These are phyloP conservation scores for Rhysida immarginata DNA, from an alignment of 1,140 invertebrate genomes.

Conservation along the genomic window DNA sequence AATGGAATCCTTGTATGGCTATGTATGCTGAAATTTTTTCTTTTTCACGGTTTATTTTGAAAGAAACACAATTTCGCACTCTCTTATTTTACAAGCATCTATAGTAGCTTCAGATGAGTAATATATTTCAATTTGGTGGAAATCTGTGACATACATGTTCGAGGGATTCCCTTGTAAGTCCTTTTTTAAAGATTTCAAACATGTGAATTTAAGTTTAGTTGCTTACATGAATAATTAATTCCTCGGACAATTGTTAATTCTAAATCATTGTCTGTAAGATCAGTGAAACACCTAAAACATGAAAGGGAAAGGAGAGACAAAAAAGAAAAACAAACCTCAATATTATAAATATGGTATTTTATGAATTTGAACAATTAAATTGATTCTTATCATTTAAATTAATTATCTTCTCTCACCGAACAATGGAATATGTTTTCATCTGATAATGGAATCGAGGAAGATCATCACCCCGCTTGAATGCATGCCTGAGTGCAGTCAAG, in stretches of 20 bases:
- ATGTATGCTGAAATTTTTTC: no score
- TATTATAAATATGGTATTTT: no score
- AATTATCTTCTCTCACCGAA: conserved; percentile 45
- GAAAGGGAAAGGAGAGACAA: not conserved
- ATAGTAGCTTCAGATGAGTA: no score
- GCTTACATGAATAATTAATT: conserved; percentile 52
- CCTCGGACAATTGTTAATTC: conserved; percentile 75
- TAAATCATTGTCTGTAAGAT: conserved; percentile 77
- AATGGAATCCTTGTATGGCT: no score
- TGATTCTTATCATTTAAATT: conserved; percentile 4
- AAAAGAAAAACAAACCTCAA: conserved; percentile 8
- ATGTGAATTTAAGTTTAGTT: not conserved
- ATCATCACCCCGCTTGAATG: conserved; percentile 38
- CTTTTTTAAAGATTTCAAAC: not conserved
- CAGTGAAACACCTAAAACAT: conserved; percentile 55
- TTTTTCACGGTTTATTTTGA: no score
- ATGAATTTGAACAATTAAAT: no score
- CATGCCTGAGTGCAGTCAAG: conserved; percentile 64
- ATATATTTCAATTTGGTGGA: no score
- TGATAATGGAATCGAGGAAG: conserved; percentile 88
- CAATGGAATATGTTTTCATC: conserved; percentile 67
- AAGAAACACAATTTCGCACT: no score
- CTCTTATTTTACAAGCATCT: no score
- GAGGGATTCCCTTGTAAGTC: no score
- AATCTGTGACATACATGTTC: no score